phyloP scores from a whole-genome alignment of 2,797 vertebrate species.

The Cirrhinus mrigala region DNA sequence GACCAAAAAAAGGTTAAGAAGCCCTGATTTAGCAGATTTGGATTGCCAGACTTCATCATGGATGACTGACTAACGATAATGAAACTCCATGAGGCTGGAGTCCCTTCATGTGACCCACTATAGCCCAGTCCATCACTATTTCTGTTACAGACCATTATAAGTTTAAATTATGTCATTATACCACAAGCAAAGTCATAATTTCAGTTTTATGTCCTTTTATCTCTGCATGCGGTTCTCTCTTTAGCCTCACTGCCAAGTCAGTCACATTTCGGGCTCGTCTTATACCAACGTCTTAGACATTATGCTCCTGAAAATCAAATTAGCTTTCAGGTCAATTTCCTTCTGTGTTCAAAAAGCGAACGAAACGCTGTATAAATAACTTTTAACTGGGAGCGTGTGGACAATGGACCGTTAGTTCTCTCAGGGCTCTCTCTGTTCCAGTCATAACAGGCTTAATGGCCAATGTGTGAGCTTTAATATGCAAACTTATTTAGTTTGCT shows the following conservation, averaged over 20 bases:
- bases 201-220: constrained; percentile 41
- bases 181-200: constrained; percentile 37
- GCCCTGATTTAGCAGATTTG: neutral
- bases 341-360: constrained; percentile 42
- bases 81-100: constrained; percentile 6
- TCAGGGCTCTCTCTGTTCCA: constrained; percentile 38
- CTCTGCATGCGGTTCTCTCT: constrained; percentile 35
- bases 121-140: constrained; percentile 17
- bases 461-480: constrained; percentile 1
- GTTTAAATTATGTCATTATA: constrained; percentile 35
- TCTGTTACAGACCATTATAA: constrained; percentile 40
- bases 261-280: constrained; percentile 17
- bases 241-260: constrained; percentile 35
- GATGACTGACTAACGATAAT: constrained; percentile 28
- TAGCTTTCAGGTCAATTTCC: constrained; percentile 47
- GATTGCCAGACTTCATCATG: constrained; percentile 15
- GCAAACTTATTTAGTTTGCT: constrained; percentile 25
- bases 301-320: constrained; percentile 36
- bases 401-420: constrained; percentile 42
- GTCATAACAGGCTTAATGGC: constrained; percentile 44
- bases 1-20: constrained; percentile 5
- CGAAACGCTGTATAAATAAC: constrained; percentile 34
- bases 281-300: constrained; percentile 33
- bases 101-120: constrained; percentile 16
- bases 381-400: constrained; percentile 47